Evolutionary conservation across 2,888 invertebrate genomes (phyloP).

Genomic region (Chydorus sphaericus): DNA sequence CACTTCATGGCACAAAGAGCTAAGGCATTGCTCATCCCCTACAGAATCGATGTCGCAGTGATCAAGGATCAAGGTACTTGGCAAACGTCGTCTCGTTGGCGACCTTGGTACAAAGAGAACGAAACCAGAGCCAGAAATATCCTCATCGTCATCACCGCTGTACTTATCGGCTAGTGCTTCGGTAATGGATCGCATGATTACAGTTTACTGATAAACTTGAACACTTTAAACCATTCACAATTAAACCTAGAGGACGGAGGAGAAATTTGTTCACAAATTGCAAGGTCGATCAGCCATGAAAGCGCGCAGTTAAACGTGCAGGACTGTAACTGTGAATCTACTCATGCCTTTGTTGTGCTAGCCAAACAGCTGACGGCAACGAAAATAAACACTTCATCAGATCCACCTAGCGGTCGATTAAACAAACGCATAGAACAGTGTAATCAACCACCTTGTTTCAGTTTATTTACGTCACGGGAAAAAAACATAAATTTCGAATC

Average conservation of each 20-base stretch:
- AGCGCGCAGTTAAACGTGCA: too few relatives aligned
- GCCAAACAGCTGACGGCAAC: conserved; percentile 2
- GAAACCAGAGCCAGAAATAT: conserved; percentile 15
- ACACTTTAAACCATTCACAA: too few relatives aligned
- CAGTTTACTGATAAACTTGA: not conserved
- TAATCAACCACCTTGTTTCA: too few relatives aligned
- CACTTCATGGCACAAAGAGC: conserved; percentile 74
- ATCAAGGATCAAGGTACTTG: conserved; percentile 56
- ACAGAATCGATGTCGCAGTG: conserved; percentile 83
- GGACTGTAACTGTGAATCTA: too few relatives aligned
- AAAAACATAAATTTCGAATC: too few relatives aligned
- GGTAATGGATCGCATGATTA: conserved; percentile 67
- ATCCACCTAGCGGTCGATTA: not conserved
- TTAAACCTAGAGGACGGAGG: too few relatives aligned
- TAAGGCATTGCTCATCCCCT: conserved; percentile 62
- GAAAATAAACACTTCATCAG: not conserved
- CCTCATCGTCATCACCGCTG: conserved; percentile 37
- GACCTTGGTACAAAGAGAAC: conserved; percentile 18
- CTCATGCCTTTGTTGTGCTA: not conserved
- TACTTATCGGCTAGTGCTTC: conserved; percentile 83
- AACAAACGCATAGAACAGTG: not conserved
- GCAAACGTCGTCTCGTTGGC: conserved; percentile 22
- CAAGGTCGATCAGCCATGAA: too few relatives aligned
- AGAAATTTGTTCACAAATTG: too few relatives aligned
- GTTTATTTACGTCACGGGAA: too few relatives aligned